These are phyloP conservation scores for Xenentodon cancila DNA, from an alignment of 2,797 vertebrate species.

Conservation along the genomic window DNA sequence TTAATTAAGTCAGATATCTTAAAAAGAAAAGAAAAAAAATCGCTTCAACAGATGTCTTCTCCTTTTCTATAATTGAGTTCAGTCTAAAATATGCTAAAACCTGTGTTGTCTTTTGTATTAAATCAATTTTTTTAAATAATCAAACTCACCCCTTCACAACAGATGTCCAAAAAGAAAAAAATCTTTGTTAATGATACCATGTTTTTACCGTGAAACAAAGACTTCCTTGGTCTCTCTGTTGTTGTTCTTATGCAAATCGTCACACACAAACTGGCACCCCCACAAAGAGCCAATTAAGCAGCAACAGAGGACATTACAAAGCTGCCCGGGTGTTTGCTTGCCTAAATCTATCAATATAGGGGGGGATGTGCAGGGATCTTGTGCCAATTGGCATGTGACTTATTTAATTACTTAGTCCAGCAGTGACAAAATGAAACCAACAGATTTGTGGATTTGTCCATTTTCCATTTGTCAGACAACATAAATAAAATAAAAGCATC, in stretches of 20 bases:
- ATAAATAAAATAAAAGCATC: conserved; percentile 56
- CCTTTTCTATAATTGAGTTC: conserved; percentile 3
- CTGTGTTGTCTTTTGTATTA: not conserved
- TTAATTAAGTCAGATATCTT: conserved; percentile 13
- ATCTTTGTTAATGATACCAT: conserved; percentile 20
- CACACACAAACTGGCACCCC: conserved; percentile 21
- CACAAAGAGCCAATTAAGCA: conserved; percentile 63
- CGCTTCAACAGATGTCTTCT: conserved; percentile 27
- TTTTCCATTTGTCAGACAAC: conserved; percentile 62
- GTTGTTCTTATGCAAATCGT: conserved; percentile 49
- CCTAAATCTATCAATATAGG: conserved; percentile 15
- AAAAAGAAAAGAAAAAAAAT: too few relatives aligned
- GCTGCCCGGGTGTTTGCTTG: conserved; percentile 35
- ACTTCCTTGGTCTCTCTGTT: conserved; percentile 17
- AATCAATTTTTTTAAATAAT: not conserved
- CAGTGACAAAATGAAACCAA: conserved; percentile 36
- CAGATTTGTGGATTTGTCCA: conserved; percentile 58
- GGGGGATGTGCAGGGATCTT: conserved; percentile 13
- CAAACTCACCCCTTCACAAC: not conserved
- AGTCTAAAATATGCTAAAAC: conserved; percentile 16
- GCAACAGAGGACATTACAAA: conserved; percentile 60
- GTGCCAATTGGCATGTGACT: conserved; percentile 69
- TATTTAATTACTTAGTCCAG: conserved; percentile 69
- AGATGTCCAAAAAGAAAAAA: conserved; percentile 23
- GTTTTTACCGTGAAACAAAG: conserved; percentile 25